Conservation (phyloP, 2,797 vertebrate species). For the Acomys russatus region DNA sequence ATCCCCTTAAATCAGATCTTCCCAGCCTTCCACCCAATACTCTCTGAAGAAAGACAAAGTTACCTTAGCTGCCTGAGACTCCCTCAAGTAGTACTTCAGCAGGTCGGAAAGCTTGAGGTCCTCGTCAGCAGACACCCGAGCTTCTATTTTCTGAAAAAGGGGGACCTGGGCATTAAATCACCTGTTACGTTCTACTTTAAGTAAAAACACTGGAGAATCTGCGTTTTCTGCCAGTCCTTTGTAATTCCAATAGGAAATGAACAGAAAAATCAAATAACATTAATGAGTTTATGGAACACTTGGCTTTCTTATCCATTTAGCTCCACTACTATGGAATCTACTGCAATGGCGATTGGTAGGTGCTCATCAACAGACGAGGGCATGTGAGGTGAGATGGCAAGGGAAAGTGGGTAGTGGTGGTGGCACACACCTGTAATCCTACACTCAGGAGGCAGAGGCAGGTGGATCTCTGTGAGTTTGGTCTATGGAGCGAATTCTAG, state of each 20-base stretch:
- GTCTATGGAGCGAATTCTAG: background rate
- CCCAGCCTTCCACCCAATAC: conserved; percentile 13
- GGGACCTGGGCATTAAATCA: conserved; percentile 16
- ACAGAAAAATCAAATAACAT: background rate
- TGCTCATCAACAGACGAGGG: background rate
- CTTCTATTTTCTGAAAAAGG: conserved; percentile 96
- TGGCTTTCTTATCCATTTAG: background rate
- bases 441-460: background rate
- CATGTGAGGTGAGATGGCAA: background rate
- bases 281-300: background rate
- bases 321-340: background rate
- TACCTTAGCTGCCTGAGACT: conserved; percentile 99
- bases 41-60: conserved; percentile 64
- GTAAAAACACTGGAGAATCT: background rate
- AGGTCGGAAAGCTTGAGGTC: conserved; percentile 99
- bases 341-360: background rate
- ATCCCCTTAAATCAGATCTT: background rate
- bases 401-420: background rate
- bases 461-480: background rate
- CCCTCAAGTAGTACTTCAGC: conserved; percentile 98
- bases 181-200: background rate
- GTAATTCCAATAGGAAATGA: background rate
- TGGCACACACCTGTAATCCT: background rate
- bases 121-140: conserved; percentile 97
- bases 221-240: conserved; percentile 1